phyloP scores from a whole-genome alignment of 2,797 vertebrate genomes.

The Picus viridis region DNA sequence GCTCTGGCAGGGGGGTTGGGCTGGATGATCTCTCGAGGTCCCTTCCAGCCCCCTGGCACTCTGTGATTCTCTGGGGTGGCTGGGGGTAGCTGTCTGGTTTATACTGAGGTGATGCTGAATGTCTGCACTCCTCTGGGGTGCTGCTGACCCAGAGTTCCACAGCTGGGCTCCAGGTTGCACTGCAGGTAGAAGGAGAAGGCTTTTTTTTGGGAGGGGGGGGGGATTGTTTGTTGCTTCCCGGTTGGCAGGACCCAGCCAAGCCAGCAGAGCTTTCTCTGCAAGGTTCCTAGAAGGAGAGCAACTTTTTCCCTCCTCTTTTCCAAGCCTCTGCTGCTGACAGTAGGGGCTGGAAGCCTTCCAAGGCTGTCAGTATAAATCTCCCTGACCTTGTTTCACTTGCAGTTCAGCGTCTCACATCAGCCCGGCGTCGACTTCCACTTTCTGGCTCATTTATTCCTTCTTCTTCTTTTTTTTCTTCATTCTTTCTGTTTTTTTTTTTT shows the following conservation, averaged over 20 bases:
- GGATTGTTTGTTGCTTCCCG: neutral
- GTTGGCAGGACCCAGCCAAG: fast-evolving
- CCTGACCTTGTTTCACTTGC: constrained; percentile 47
- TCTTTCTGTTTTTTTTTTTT: too few relatives aligned
- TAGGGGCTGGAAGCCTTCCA: constrained; percentile 38
- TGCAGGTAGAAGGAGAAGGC: neutral
- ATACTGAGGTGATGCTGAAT: neutral
- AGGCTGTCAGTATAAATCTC: constrained; percentile 46
- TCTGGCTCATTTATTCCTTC: constrained; percentile 16
- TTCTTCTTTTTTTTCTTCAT: neutral
- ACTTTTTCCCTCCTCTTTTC: constrained; percentile 46
- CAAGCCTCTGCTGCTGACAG: neutral
- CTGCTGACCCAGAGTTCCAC: neutral
- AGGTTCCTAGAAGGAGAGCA: constrained; percentile 66
- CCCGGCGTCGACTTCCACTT: neutral
- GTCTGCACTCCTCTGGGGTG: neutral
- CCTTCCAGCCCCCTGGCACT: too few relatives aligned
- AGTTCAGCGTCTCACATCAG: neutral
- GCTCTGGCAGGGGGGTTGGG: too few relatives aligned
- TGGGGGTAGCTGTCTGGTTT: neutral
- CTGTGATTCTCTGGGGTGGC: neutral
- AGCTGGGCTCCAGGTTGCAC: neutral
- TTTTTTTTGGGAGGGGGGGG: fast-evolving
- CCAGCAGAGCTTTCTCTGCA: neutral
- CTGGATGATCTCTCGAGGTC: too few relatives aligned